Evolutionary conservation across 2,797 vertebrate species (phyloP).

Genomic region (Acropternis orthonyx): DNA sequence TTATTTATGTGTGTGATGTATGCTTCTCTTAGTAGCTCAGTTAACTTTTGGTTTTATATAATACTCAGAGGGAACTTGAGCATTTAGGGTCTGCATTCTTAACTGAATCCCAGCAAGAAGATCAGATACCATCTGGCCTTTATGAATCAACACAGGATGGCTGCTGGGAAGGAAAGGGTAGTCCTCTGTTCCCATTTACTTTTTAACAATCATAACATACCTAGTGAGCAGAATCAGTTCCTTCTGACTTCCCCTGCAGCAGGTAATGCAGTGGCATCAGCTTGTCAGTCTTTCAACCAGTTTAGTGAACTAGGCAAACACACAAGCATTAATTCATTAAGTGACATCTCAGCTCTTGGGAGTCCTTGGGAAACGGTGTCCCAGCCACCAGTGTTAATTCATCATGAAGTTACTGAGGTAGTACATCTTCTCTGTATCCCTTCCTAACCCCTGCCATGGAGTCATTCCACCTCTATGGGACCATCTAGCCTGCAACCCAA

Average conservation of each 20-base stretch:
- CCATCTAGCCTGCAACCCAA: not conserved
- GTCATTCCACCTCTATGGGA: not conserved
- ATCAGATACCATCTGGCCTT: not conserved
- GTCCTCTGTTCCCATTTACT: not conserved
- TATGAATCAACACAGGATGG: not conserved
- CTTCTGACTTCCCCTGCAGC: not conserved
- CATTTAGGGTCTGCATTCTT: not conserved
- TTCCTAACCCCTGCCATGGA: not conserved
- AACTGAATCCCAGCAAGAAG: not conserved
- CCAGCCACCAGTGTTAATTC: not conserved
- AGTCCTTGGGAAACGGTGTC: not conserved
- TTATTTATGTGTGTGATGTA: not conserved
- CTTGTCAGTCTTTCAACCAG: not conserved
- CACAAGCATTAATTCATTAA: not conserved
- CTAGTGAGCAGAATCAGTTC: not conserved
- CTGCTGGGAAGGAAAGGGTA: not conserved
- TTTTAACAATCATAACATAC: not conserved
- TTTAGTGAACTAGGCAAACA: not conserved
- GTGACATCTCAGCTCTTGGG: not conserved
- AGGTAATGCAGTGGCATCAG: not conserved
- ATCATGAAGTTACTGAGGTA: not conserved
- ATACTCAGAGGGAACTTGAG: not conserved
- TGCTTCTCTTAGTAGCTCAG: not conserved
- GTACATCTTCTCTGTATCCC: not conserved
- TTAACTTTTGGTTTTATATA: not conserved